These are phyloP conservation scores for Drosophila kurseongensis DNA, from an alignment of 1,140 invertebrate genomes.

Conservation along the genomic window DNA sequence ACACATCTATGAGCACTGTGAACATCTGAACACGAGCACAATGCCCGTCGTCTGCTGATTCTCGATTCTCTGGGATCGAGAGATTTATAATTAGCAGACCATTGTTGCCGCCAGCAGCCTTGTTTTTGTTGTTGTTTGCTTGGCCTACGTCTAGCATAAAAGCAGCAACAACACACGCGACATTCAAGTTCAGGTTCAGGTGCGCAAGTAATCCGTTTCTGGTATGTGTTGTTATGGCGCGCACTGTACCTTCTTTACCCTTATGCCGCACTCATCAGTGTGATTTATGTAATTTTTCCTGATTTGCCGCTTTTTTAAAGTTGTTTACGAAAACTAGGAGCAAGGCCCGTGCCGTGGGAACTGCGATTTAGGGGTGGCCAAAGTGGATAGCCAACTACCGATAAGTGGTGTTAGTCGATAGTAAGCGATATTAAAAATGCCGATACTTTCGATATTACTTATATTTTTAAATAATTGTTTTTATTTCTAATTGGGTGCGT, in stretches of 20 bases:
- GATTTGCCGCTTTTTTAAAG: constrained; percentile 4
- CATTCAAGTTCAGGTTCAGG: constrained; percentile 67
- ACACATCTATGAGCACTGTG: constrained; percentile 52
- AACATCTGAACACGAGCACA: constrained; percentile 13
- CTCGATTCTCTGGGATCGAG: constrained; percentile 52
- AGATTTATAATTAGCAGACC: constrained; percentile 79
- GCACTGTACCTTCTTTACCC: constrained; percentile 15
- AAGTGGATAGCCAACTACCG: neutral
- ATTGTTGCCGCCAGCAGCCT: constrained; percentile 74
- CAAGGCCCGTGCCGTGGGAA: constrained; percentile 7
- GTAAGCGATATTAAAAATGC: no score
- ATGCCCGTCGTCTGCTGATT: constrained; percentile 26
- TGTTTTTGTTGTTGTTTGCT: constrained; percentile 33
- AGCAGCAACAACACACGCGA: constrained; percentile 39
- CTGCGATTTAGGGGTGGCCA: constrained; percentile 24
- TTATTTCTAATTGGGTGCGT: no score
- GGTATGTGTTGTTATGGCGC: neutral
- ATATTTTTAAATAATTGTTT: no score
- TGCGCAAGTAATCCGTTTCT: constrained; percentile 27
- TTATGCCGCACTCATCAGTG: constrained; percentile 22
- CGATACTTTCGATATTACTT: no score
- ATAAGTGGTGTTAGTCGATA: neutral
- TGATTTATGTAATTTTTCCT: constrained; percentile 34
- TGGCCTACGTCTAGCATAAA: constrained; percentile 47
- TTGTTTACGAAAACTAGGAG: constrained; percentile 33